Evolutionary conservation across 2,888 invertebrate genomes (phyloP).

Genomic region (Pyrgus malvae): DNA sequence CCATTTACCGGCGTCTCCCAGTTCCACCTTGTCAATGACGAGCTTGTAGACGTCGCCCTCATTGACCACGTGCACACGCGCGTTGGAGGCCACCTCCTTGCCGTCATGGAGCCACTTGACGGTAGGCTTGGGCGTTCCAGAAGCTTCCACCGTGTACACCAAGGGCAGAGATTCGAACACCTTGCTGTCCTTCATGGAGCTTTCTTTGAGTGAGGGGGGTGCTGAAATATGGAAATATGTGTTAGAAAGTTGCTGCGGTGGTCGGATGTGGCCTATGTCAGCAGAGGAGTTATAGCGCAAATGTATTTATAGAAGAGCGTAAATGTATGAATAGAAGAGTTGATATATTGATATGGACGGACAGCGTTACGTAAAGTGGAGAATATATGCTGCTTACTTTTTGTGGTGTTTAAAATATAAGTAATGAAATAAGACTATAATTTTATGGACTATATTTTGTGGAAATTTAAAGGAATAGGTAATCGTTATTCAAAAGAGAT

Average conservation of each 20-base stretch:
- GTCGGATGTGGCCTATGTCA: background rate
- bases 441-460: too few species aligned
- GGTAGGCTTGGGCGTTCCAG: conserved; percentile 88
- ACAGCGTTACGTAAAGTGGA: too few species aligned
- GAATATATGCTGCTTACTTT: too few species aligned
- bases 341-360: too few species aligned
- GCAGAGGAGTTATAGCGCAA: background rate
- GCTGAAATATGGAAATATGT: conserved; percentile 64
- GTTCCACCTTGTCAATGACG: conserved; percentile 85
- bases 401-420: too few species aligned
- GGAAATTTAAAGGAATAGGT: too few species aligned
- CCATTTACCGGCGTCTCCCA: conserved; percentile 91
- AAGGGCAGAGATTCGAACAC: conserved; percentile 91
- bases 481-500: too few species aligned
- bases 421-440: too few species aligned
- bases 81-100: conserved; percentile 85
- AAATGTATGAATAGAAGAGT: too few species aligned
- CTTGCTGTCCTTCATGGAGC: conserved; percentile 87
- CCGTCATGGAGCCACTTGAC: conserved; percentile 91
- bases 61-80: conserved; percentile 82
- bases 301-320: too few species aligned
- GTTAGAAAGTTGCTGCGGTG: background rate
- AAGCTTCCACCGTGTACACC: conserved; percentile 89
- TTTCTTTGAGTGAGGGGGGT: conserved; percentile 86
- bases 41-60: conserved; percentile 88